Base-by-base conservation (phyloP, 2,888 invertebrate genomes). In the Drosophila rubida region DNA sequence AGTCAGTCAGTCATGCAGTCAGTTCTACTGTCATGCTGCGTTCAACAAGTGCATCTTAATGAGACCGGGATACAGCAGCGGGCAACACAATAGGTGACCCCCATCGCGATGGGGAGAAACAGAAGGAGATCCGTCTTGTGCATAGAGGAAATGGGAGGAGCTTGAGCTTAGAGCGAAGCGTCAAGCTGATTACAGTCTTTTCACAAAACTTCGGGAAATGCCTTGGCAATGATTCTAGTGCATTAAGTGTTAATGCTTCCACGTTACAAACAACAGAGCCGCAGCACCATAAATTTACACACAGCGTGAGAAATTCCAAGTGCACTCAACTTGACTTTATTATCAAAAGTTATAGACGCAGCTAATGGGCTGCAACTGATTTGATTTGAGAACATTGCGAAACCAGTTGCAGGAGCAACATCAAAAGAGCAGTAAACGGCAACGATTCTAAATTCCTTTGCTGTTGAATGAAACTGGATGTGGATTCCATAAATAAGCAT, bases 1-100 rank as follows among this genome's bases (percentile, higher is more conserved):
- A 35, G 55, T 60, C 65, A 73, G 30, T 64, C 63, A 54, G 41
- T 42, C 58, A 30, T 14, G 51, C 41, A 25, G 11, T 57, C 27
- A 35, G 25, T 54, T 42, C 45, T n/a, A 37, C 37, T 65, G 74
- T 19, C 74, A 55, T 41, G 61, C 37, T 60, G 39, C 25, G 48
- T 53, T 70, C 66, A 72, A 81, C 86, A 78, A 78, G 79, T 64
- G 75, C 63, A 75, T 70, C 75, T 49, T 49, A 71, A 75, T 68
- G 68, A 62, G 57, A 37, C 30, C 42, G 46, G 66, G 60, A 62
- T 61, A 74, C 69, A 59, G 58, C 61, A 60, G 46, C 58, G 70
- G 62, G 35, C 69, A 67, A 55, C 55, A 71, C 74, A 74, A 76
- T 76, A 51, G 77, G 41, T 51, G 16, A 41, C 42, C 4, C 30